phyloP scores from a whole-genome alignment of 2,888 invertebrate species.

The Pterostichus niger region DNA sequence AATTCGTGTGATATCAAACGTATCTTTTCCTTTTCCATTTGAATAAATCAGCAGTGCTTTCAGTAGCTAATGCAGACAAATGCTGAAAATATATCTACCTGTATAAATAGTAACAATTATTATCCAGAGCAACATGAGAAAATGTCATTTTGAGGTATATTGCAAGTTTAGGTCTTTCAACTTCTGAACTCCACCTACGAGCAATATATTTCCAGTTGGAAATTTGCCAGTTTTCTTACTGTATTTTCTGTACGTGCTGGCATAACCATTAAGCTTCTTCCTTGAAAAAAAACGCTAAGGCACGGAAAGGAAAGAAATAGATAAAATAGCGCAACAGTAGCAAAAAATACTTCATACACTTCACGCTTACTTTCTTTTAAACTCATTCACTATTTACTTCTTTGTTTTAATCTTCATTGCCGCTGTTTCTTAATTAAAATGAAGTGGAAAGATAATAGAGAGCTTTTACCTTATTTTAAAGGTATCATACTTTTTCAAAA shows the following conservation, averaged over 20 bases:
- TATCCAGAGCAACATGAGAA: neutral
- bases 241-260: conserved; percentile 54
- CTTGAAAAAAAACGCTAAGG: conserved; percentile 30
- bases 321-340: conserved; percentile 44
- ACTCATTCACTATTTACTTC: conserved; percentile 15
- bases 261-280: conserved; percentile 49
- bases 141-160: conserved; percentile 29
- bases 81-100: too few relatives aligned
- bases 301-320: conserved; percentile 27
- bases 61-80: too few relatives aligned
- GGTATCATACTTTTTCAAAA: too few relatives aligned
- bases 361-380: conserved; percentile 5
- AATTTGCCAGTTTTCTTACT: conserved; percentile 57
- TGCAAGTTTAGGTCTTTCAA: conserved; percentile 51
- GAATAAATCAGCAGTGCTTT: too few relatives aligned
- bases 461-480: too few relatives aligned
- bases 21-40: too few relatives aligned
- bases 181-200: conserved; percentile 54
- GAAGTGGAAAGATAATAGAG: too few relatives aligned
- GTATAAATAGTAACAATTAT: too few relatives aligned
- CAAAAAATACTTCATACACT: conserved; percentile 29
- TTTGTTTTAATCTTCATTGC: neutral
- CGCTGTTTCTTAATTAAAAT: too few relatives aligned
- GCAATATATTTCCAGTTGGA: conserved; percentile 50
- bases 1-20: too few relatives aligned